Percentiles rank a stretch among this genome's conserved stretches.
These are phyloP conservation scores for Drosophila malerkotliana DNA, from an alignment of 1,140 invertebrate species.

Conservation along the genomic window DNA sequence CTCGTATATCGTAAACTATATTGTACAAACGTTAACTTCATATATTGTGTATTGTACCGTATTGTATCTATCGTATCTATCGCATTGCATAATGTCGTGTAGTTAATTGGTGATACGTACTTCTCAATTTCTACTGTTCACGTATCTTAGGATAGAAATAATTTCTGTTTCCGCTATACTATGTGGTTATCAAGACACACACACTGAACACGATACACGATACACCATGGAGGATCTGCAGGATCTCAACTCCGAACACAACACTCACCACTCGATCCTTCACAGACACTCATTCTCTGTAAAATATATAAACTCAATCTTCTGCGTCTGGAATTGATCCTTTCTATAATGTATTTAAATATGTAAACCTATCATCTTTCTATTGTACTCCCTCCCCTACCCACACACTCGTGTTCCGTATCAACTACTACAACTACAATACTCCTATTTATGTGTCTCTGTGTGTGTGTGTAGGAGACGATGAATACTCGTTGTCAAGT, in stretches of 20 bases:
- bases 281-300: conserved; percentile 29
- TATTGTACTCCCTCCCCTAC: conserved; percentile 59
- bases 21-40: conserved; percentile 51
- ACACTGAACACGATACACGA: conserved; percentile 21
- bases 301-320: conserved; percentile 32
- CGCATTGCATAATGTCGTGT: conserved; percentile 28
- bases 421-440: conserved; percentile 71
- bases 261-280: conserved; percentile 4
- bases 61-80: conserved; percentile 34
- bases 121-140: conserved; percentile 16
- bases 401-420: conserved; percentile 46
- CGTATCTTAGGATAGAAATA: conserved; percentile 39
- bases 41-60: conserved; percentile 40
- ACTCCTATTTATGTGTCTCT: conserved; percentile 76
- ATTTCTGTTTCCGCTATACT: conserved; percentile 20
- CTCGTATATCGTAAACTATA: conserved; percentile 40
- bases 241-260: neutral
- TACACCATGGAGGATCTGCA: neutral
- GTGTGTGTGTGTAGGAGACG: conserved; percentile 83
- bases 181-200: conserved; percentile 18
- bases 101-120: conserved; percentile 34
- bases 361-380: conserved; percentile 72
- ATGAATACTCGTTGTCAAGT: conserved; percentile 83
- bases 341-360: conserved; percentile 49
- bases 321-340: conserved; percentile 43